phyloP scores from a whole-genome alignment of 2,888 invertebrate species.

The Acrobasis consociella region DNA sequence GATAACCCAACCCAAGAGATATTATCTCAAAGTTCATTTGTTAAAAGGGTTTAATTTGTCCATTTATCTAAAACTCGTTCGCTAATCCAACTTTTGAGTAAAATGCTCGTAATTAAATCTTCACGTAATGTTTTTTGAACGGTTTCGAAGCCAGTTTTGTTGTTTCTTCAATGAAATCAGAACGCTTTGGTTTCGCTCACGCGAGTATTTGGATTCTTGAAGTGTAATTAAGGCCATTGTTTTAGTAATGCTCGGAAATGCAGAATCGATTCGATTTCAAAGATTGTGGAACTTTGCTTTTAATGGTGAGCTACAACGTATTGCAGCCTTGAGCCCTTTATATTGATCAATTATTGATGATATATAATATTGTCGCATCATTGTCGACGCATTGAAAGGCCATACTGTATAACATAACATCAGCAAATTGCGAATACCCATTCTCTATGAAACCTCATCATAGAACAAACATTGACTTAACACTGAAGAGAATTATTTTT shows the following conservation, averaged over 20 bases:
- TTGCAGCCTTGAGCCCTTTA: background rate
- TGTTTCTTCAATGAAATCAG: constrained; percentile 17
- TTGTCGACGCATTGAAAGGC: too few species aligned
- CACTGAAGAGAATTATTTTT: too few species aligned
- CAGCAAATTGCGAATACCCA: too few species aligned
- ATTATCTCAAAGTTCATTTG: constrained; percentile 27
- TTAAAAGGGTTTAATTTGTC: constrained; percentile 24
- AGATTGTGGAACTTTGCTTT: background rate
- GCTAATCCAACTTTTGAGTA: background rate
- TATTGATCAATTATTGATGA: background rate
- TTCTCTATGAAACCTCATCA: too few species aligned
- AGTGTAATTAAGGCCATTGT: constrained; percentile 6
- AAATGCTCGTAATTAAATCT: constrained; percentile 8
- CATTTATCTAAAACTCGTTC: constrained; percentile 23
- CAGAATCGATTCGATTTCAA: background rate
- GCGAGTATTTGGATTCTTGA: constrained; percentile 6
- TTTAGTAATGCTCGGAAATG: background rate
- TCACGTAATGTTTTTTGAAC: background rate
- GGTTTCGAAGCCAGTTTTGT: background rate
- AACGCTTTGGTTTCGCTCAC: constrained; percentile 11
- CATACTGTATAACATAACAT: too few species aligned
- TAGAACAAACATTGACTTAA: too few species aligned
- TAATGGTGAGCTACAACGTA: background rate
- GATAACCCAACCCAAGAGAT: constrained; percentile 28
- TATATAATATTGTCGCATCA: too few species aligned